Conservation (phyloP, 2,113 vertebrate genomes). For the Pardalotus punctatus region DNA sequence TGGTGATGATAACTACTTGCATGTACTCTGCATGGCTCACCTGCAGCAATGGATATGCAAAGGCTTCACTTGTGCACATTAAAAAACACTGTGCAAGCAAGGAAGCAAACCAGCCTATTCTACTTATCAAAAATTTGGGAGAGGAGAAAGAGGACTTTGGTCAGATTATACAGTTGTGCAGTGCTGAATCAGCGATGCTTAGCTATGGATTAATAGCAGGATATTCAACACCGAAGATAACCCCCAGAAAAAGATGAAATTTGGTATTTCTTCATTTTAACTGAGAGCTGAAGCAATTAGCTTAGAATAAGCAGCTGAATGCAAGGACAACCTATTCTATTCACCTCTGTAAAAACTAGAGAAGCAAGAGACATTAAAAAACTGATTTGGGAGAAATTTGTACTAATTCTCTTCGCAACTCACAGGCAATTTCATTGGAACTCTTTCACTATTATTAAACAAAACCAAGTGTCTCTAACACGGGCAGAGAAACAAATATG, state of each 20-base stretch:
- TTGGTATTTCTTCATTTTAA: background rate
- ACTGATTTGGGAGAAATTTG: background rate
- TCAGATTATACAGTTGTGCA: background rate
- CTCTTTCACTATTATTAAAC: background rate
- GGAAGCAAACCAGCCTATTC: background rate
- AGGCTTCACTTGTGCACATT: background rate
- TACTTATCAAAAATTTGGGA: background rate
- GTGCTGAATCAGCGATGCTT: background rate
- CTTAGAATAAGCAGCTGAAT: background rate
- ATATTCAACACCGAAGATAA: background rate
- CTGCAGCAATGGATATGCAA: background rate
- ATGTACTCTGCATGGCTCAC: background rate
- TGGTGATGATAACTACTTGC: background rate
- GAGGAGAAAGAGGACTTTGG: background rate
- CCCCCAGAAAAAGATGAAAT: background rate
- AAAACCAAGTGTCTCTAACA: background rate
- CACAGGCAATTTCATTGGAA: background rate
- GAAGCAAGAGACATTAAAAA: background rate
- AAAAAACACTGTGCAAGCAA: background rate
- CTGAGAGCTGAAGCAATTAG: background rate
- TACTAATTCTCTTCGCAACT: background rate
- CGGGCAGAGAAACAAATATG: rapidly evolving
- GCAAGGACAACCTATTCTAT: background rate
- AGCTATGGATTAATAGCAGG: background rate
- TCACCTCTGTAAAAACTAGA: background rate